These are phyloP conservation scores for Heliconius himera DNA, from an alignment of 1,140 invertebrate species.

Conservation along the genomic window DNA sequence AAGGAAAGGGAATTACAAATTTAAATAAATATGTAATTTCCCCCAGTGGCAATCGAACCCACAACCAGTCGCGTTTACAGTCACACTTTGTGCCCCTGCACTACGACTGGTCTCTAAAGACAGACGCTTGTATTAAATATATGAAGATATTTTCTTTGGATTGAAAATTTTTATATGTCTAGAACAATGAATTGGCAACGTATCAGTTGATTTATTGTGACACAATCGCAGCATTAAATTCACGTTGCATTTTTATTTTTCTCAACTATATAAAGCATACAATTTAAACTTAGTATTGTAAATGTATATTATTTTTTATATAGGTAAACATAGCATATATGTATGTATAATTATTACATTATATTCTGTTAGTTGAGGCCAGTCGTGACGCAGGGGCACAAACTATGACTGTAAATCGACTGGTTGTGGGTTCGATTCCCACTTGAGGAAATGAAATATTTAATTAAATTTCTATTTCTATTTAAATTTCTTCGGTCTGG, in stretches of 20 bases:
- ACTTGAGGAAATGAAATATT: no score
- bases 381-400: no score
- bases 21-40: no score
- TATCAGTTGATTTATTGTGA: slow-evolving; percentile 10
- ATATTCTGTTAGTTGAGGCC: no score
- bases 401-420: no score
- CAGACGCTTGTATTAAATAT: not conserved
- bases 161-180: not conserved
- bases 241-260: not conserved
- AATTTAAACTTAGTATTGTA: not conserved
- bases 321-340: not conserved
- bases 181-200: slow-evolving; percentile 8
- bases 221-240: slow-evolving; percentile 8
- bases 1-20: no score
- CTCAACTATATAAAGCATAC: not conserved
- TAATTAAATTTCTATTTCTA: no score
- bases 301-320: not conserved
- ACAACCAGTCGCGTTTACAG: no score
- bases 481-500: no score
- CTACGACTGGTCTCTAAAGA: not conserved
- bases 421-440: no score
- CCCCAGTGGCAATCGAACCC: no score
- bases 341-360: not conserved
- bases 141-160: not conserved
- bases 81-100: no score